Base-by-base conservation (phyloP, 30 jellyfish, hydroid and myxozoan species). In the Chironex yamaguchii region DNA sequence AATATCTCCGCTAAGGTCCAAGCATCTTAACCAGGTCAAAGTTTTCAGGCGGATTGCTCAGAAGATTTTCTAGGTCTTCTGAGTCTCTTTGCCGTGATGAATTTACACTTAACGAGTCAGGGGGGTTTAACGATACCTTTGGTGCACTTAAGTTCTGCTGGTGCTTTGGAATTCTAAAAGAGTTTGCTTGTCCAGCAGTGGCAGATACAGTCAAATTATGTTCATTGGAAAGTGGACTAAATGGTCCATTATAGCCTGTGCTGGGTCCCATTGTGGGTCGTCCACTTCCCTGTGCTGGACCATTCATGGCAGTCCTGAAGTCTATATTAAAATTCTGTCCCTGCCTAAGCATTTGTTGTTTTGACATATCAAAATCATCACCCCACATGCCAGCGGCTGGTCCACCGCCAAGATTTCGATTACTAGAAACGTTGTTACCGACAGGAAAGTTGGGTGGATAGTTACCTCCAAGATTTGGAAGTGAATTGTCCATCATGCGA, bases 21-120 rank as follows among this genome's bases (percentile, higher is more conserved):
- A 42, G 58, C 58, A 42, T 81, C 70, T 88, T 88, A 11, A 88
- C 96, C 63, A 88, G 85, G 50, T 88, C 96, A 79, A 88, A 88
- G 72, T 88, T 78, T 49, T 88, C 91, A 66, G 96, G 96, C 26
- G 96, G 96, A 69, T 88, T 88, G 48, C 96, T 78, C 54, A 88
- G 92, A 11, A 88, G 23, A 21, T 90, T 74, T 67, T 88, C 96
- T 48, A 88, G 49, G 67, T 88, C 96, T 29, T 87, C 96, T 62
- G 96, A 78, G 20, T 67, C 80, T 22, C 21, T 22, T 67, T 23
- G 80, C 73, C 73, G 11, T 24, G 31, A 14, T 4, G 73, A 4
- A 14, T 14, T 14, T 4, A n/a, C 31, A 24, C 73, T 26, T 67
- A 67, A 20, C 3, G 80, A 22, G 29, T 11, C 80, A 4, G 73